phyloP scores from a whole-genome alignment of 1,140 invertebrate genomes.

The Drosophila guanche region DNA sequence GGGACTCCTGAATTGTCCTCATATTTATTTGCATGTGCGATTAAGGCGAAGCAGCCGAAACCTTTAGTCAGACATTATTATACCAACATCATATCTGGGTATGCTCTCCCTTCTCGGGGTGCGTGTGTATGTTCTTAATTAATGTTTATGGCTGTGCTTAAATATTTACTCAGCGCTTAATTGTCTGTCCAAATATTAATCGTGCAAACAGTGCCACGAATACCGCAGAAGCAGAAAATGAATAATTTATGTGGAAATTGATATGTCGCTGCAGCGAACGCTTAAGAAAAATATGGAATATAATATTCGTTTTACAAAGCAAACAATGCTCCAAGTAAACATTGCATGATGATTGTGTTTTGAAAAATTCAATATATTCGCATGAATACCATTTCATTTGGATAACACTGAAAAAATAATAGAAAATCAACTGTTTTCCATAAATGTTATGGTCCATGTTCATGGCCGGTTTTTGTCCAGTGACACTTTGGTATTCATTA shows the following conservation, averaged over 20 bases:
- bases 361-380: too few species aligned
- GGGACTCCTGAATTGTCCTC: conserved; percentile 1
- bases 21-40: conserved; percentile 34
- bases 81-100: conserved; percentile 21
- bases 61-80: conserved; percentile 35
- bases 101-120: conserved; percentile 5
- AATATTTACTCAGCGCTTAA: conserved; percentile 60
- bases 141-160: conserved; percentile 53
- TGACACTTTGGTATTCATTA: too few species aligned
- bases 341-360: too few species aligned
- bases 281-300: conserved; percentile 22
- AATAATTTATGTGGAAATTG: conserved; percentile 56
- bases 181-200: conserved; percentile 64
- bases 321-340: conserved; percentile 20
- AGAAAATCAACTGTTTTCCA: too few species aligned
- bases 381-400: too few species aligned
- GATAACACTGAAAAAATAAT: too few species aligned
- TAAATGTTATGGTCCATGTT: too few species aligned
- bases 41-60: conserved; percentile 23
- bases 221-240: conserved; percentile 15
- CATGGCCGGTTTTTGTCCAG: too few species aligned
- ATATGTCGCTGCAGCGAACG: conserved; percentile 31
- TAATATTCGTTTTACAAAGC: conserved; percentile 1
- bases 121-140: conserved; percentile 47
- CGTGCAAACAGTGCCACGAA: conserved; percentile 26